Base-by-base conservation (phyloP, 2,797 vertebrate species). In the Galago senegalensis region DNA sequence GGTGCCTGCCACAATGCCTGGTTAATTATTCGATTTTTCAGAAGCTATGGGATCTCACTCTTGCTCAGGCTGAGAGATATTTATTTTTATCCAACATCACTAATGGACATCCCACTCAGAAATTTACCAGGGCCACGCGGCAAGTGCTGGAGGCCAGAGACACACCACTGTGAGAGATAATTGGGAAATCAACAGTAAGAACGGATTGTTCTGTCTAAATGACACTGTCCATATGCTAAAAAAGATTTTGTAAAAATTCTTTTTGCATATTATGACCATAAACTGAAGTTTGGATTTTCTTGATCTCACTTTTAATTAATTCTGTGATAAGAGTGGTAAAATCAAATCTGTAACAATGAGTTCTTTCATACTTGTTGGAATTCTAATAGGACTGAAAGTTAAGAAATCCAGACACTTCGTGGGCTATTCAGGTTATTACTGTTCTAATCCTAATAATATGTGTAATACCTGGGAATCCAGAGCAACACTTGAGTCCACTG, bases 271-370 rank as follows among this genome's bases (percentile, higher is more conserved):
- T 67, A 86, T 73, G 25, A 56, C 4, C 9, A 60, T 43, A 79
- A 76, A 91, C 53, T 2, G 76, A 84, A 69, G 5, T 40, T 90
- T 89, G 43, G 4, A 65, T 84, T 93, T 65, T 49, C 31, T 77
- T 37, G 70, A 69, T 82, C 31, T 81, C 21, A 82, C 9, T 43
- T 82, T 90, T 88, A 40, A 81, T 84, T 81, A 93, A 87, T 93
- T 63, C 4, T 83, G 7, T 43, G 29, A 37, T 65, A 60, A 0
- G 8, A 46, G 20, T 31, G 5, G 20, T 89, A 81, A 72, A 91
- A 93, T n/a, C 49, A 37, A 82, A 76, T 63, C 14, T 23, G 60
- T 46, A 85, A 13, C n/a, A 63, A 7, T 70, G 25, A 86, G 65
- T 63, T 89, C 49, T 80, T 21, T 1, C 27, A 72, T 76, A 34